Percentiles rank a stretch among this genome's conserved stretches.
These are phyloP conservation scores for Andrena fulva DNA, from an alignment of 2,888 invertebrate genomes.

Conservation along the genomic window DNA sequence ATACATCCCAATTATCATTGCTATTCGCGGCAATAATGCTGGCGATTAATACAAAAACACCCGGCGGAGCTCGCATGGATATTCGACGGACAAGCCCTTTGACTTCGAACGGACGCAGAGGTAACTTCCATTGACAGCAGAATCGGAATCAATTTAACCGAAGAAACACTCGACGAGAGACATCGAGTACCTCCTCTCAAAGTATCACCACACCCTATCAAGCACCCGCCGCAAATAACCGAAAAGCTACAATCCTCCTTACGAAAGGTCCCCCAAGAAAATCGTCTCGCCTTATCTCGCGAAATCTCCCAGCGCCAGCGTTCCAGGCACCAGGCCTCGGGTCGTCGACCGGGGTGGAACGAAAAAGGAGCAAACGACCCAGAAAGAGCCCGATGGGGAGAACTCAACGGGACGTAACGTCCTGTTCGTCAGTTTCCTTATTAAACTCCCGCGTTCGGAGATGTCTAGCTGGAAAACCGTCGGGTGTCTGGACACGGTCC, in stretches of 20 bases:
- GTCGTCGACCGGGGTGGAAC: background rate
- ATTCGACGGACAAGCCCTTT: background rate
- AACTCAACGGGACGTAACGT: conserved; percentile 16
- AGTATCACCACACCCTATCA: no score
- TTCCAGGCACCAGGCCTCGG: background rate
- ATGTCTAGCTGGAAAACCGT: conserved; percentile 41
- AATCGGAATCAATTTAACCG: no score
- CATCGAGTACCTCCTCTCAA: no score
- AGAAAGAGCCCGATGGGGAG: background rate
- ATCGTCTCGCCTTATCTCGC: background rate
- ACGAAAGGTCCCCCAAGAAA: background rate
- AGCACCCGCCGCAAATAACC: background rate
- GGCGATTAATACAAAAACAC: background rate
- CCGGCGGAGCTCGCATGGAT: background rate
- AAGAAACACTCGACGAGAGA: no score
- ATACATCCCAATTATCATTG: background rate
- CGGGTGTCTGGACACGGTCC: conserved; percentile 14
- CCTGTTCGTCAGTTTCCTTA: conserved; percentile 37
- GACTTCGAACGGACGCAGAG: background rate
- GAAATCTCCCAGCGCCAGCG: background rate
- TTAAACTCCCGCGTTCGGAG: conserved; percentile 33
- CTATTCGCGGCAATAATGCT: background rate
- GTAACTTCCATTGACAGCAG: no score
- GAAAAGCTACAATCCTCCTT: background rate
- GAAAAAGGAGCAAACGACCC: no score